phyloP scores from a whole-genome alignment of 2,888 invertebrate species.

The Catocala fraxini region DNA sequence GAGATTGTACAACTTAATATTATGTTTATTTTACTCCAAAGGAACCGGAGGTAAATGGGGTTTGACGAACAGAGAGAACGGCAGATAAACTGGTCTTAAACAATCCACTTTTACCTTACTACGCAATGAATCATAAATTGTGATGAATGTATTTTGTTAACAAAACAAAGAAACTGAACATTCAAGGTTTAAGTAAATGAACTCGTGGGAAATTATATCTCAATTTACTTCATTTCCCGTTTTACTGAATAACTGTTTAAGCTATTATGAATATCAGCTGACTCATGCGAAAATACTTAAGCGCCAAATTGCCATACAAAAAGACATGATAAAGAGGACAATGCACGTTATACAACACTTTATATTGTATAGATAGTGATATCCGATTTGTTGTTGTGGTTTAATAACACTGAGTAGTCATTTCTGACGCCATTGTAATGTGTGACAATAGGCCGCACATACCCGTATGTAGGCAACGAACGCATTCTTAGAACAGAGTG shows the following conservation, averaged over 20 bases:
- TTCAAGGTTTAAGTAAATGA: conserved; percentile 29
- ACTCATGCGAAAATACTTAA: conserved; percentile 38
- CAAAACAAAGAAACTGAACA: conserved; percentile 13
- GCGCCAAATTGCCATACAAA: conserved; percentile 47
- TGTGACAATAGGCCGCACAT: conserved; percentile 17
- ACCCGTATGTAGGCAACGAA: conserved; percentile 11
- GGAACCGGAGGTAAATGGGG: too few relatives aligned
- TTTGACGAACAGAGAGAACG: too few relatives aligned
- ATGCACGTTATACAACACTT: conserved; percentile 15
- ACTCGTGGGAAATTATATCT: conserved; percentile 48
- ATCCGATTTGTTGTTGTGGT: conserved; percentile 54
- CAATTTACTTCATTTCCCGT: conserved; percentile 46
- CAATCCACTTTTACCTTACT: too few relatives aligned
- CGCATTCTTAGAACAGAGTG: conserved; percentile 16
- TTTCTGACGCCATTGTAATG: conserved; percentile 32
- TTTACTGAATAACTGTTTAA: conserved; percentile 32
- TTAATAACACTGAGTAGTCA: conserved; percentile 44
- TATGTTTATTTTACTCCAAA: too few relatives aligned
- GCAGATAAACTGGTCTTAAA: too few relatives aligned
- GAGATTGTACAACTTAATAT: too few relatives aligned
- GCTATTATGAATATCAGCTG: conserved; percentile 37
- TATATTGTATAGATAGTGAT: conserved; percentile 43
- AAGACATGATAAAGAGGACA: conserved; percentile 46
- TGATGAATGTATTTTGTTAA: conserved; percentile 3
- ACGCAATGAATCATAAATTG: too few relatives aligned